Percentiles rank a stretch among this genome's conserved stretches.
Evolutionary conservation across 2,888 invertebrate genomes (phyloP).

Genomic region (Panzeria rudis): DNA sequence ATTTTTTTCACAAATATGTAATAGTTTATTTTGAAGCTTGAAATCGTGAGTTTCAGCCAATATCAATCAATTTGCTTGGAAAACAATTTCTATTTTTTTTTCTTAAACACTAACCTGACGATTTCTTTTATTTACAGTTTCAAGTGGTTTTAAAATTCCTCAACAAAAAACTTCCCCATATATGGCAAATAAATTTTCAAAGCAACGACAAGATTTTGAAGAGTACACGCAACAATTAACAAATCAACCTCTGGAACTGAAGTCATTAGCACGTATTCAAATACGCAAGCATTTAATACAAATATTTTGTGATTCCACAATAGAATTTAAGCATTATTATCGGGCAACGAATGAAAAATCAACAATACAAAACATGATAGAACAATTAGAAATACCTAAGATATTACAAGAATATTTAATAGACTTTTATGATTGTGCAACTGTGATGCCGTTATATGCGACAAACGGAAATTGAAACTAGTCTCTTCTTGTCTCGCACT

Average conservation of each 20-base stretch:
- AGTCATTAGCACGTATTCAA: constrained; percentile 79
- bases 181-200: constrained; percentile 69
- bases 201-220: constrained; percentile 74
- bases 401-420: constrained; percentile 79
- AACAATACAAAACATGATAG: constrained; percentile 78
- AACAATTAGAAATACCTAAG: constrained; percentile 79
- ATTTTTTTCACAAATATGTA: too few relatives aligned
- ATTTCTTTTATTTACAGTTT: constrained; percentile 74
- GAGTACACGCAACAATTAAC: constrained; percentile 74
- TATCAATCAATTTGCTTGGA: too few relatives aligned
- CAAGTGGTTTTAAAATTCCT: constrained; percentile 79
- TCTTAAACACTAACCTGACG: too few relatives aligned
- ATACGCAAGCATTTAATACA: constrained; percentile 78
- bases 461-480: constrained; percentile 47
- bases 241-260: constrained; percentile 78
- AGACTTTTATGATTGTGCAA: constrained; percentile 80
- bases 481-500: constrained; percentile 4
- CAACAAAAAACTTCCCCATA: constrained; percentile 57
- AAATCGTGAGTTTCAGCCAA: too few relatives aligned
- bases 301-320: constrained; percentile 73
- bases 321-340: constrained; percentile 73
- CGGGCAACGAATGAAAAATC: constrained; percentile 79
- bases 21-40: too few relatives aligned
- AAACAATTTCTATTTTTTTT: too few relatives aligned
- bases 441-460: constrained; percentile 71